Base-by-base conservation (phyloP, 2,888 invertebrate genomes). In the Cynaeus angustus region DNA sequence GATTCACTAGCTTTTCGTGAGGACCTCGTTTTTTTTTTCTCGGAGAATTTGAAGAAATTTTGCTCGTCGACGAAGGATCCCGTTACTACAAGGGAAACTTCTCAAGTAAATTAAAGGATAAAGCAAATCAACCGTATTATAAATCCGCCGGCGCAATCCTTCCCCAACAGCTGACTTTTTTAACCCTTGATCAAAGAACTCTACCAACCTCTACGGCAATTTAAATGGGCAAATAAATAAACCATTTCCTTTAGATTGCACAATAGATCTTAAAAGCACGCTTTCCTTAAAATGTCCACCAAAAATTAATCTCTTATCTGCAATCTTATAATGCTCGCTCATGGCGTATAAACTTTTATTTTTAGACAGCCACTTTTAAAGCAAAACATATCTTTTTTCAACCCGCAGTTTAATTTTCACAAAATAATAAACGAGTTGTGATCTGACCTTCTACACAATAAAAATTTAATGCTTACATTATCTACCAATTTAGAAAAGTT, bases 11-110 rank as follows among this genome's bases (percentile, higher is more conserved):
- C 65, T 43, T 41, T 53, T 65, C 46, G 65, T 28, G 41, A 50
- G 33, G 45, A 53, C 45, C 55, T 56, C 56, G 48, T 66, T 66
- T 66, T 55, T 65, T 53, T 53, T 62, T 62, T 62, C 62, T 38
- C 62, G 4, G 8, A 21, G 14, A 65, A 53, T 30, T 55, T 9
- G 28, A 45, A 55, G 43, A 43, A 64, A 53, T 65, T 61, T 38
- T 37, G 28, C 58, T 58, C 55, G 21, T 41, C 37, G 21, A 16
- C 59, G 59, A 59, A 46, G 45, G 59, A 59, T 62, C 52, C 62
- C 52, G 50, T 62, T 62, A 62, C 62, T 38, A 52, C 21, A 62
- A 50, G 52, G 41, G 28, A 62, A 59, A 59, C 59, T 59, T 45
- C 45, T 45, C 59, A 45, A 45, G 59, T 59, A 59, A 59, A 59